Evolutionary conservation across 2,888 invertebrate genomes (phyloP).

Genomic region (Hylaea fasciaria): DNA sequence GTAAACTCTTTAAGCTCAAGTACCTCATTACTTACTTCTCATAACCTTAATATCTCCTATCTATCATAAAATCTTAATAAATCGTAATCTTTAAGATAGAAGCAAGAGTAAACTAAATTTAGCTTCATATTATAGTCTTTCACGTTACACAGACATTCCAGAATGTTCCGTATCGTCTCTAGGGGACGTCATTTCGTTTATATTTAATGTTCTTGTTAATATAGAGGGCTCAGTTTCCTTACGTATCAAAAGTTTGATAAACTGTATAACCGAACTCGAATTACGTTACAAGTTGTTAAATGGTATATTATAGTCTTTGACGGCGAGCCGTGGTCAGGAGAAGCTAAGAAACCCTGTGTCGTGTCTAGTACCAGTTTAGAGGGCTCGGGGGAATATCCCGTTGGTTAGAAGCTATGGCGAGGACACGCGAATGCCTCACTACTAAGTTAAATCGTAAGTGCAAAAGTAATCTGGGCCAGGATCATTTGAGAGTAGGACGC

Average conservation of each 20-base stretch:
- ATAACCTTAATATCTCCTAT: too few relatives aligned
- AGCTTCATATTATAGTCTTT: too few relatives aligned
- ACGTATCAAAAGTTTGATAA: conserved; percentile 32
- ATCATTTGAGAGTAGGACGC: conserved; percentile 41
- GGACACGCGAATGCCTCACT: conserved; percentile 56
- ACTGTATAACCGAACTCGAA: conserved; percentile 29
- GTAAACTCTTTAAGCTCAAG: too few relatives aligned
- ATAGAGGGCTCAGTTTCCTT: conserved; percentile 29
- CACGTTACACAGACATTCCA: background rate
- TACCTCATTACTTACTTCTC: too few relatives aligned
- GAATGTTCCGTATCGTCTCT: background rate
- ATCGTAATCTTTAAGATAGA: too few relatives aligned
- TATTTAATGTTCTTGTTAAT: conserved; percentile 29
- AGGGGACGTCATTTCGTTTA: conserved; percentile 4
- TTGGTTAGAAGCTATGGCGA: conserved; percentile 43
- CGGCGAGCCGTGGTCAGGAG: background rate
- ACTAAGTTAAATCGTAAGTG: conserved; percentile 51
- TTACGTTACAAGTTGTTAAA: conserved; percentile 42
- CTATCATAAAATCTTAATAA: too few relatives aligned
- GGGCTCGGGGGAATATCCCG: conserved; percentile 50
- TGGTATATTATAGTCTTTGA: conserved; percentile 40
- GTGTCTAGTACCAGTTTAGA: conserved; percentile 51
- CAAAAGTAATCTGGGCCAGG: conserved; percentile 51
- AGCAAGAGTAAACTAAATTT: too few relatives aligned
- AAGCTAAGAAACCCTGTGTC: conserved; percentile 39